phyloP scores from a whole-genome alignment of 2,888 invertebrate genomes.

The Alsophila aescularia region DNA sequence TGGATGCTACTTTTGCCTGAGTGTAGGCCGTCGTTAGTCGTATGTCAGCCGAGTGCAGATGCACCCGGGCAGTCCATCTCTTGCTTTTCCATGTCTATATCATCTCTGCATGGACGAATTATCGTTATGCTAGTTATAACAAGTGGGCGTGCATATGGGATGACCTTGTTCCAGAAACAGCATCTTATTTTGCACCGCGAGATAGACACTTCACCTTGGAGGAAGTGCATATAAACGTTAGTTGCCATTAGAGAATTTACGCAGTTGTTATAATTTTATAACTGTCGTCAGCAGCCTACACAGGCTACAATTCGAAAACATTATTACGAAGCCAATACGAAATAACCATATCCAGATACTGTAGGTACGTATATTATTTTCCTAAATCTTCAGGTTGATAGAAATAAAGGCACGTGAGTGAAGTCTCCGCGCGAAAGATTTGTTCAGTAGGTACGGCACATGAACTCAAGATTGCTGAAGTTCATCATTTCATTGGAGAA shows the following conservation, averaged over 20 bases:
- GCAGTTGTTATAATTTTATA: slow-evolving; percentile 26
- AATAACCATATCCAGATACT: not conserved
- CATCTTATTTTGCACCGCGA: slow-evolving; percentile 4
- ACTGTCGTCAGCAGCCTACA: slow-evolving; percentile 20
- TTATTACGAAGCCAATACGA: not conserved
- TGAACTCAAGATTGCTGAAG: slow-evolving; percentile 64
- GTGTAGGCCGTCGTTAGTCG: slow-evolving; percentile 45
- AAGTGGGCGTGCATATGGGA: slow-evolving; percentile 38
- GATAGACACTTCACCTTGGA: slow-evolving; percentile 15
- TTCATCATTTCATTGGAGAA: slow-evolving; percentile 71
- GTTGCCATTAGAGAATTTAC: slow-evolving; percentile 12
- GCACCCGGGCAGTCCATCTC: slow-evolving; percentile 38
- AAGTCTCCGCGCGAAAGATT: slow-evolving; percentile 46
- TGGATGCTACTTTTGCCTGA: slow-evolving; percentile 48
- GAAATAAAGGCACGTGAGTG: slow-evolving; percentile 9
- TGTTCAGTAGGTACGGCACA: slow-evolving; percentile 56
- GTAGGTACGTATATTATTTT: not conserved
- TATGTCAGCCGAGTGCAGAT: slow-evolving; percentile 53
- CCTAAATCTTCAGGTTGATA: not conserved
- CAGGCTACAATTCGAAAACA: not conserved
- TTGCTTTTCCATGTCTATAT: slow-evolving; percentile 45
- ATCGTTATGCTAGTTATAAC: slow-evolving; percentile 39
- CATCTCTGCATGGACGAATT: slow-evolving; percentile 38
- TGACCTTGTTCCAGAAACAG: slow-evolving; percentile 46
- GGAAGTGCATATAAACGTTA: slow-evolving; percentile 19